These are phyloP conservation scores for Dipodomys spectabilis DNA, from an alignment of 2,113 vertebrate species.

Conservation along the genomic window DNA sequence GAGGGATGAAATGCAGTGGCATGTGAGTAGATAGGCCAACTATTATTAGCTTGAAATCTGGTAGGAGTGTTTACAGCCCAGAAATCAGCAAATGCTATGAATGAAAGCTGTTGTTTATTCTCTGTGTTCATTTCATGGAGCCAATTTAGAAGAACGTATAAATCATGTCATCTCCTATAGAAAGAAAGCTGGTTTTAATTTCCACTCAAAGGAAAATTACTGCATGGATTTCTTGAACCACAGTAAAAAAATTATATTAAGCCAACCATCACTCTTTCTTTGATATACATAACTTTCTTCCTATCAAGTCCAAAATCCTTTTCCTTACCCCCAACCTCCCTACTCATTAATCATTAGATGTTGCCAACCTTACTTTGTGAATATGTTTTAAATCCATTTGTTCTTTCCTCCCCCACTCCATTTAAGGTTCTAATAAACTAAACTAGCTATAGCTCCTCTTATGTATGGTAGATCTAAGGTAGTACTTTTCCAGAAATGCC, in stretches of 20 bases:
- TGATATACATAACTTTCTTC: background rate
- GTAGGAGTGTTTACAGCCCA: background rate
- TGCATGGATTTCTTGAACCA: background rate
- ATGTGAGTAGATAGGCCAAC: background rate
- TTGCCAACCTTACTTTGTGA: background rate
- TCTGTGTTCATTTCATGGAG: background rate
- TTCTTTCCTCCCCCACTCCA: background rate
- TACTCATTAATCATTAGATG: constrained; percentile 2
- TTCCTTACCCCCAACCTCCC: background rate
- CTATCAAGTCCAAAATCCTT: background rate
- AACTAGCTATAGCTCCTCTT: background rate
- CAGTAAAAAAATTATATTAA: constrained; percentile 14
- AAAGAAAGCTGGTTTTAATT: constrained; percentile 5
- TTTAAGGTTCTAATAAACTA: background rate
- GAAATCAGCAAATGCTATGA: background rate
- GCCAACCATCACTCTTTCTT: background rate
- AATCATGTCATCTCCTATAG: background rate
- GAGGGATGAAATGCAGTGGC: background rate
- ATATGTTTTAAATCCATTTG: background rate
- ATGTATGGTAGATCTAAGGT: background rate
- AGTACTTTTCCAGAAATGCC: background rate
- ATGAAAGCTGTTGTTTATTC: background rate
- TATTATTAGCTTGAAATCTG: background rate
- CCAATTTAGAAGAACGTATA: background rate
- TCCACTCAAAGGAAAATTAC: background rate